Conservation (phyloP, 2,113 vertebrate genomes). For the Chloropsis hardwickii region DNA sequence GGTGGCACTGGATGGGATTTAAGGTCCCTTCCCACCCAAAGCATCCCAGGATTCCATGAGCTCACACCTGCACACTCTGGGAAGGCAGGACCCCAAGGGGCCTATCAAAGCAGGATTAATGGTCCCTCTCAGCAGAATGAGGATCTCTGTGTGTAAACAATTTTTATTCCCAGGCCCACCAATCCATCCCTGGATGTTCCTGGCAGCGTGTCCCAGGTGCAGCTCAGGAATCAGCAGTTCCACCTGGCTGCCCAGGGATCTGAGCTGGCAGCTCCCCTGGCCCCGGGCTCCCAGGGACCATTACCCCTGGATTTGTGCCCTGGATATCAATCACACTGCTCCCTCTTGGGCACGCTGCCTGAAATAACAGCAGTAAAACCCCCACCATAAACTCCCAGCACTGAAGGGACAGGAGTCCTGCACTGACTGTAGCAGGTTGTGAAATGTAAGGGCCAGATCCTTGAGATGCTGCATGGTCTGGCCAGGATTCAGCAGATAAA, state of each 20-base stretch:
- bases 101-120: background rate
- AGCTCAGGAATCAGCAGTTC: background rate
- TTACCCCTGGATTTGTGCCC: conserved; percentile 13
- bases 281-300: background rate
- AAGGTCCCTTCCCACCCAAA: background rate
- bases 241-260: background rate
- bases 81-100: background rate
- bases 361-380: background rate
- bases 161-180: background rate
- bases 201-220: background rate
- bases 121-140: background rate
- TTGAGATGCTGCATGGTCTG: background rate
- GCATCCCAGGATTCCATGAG: background rate
- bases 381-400: background rate
- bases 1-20: fast-evolving
- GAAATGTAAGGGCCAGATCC: background rate
- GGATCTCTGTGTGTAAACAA: background rate
- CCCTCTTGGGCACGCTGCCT: background rate
- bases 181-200: background rate
- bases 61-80: background rate
- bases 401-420: background rate
- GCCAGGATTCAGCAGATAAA: background rate
- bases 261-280: background rate
- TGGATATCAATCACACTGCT: background rate
- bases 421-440: background rate